phyloP scores from a whole-genome alignment of 2,888 invertebrate species.

The Monopis laevigella region DNA sequence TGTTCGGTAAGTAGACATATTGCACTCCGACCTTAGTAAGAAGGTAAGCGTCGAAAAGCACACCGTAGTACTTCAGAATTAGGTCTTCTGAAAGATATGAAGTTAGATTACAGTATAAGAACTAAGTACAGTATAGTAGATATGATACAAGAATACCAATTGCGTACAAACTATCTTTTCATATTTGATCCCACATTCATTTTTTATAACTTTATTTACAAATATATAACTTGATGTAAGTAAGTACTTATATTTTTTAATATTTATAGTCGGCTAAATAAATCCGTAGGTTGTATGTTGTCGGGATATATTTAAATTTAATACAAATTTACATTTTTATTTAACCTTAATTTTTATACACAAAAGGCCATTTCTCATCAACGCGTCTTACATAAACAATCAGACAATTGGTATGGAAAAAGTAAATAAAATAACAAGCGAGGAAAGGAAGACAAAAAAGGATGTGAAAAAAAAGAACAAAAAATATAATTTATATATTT shows the following conservation, averaged over 20 bases:
- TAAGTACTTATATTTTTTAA: slow-evolving; percentile 5
- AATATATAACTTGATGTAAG: slow-evolving; percentile 31
- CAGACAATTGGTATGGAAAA: slow-evolving; percentile 9
- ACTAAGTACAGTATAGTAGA: slow-evolving; percentile 58
- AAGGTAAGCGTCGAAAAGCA: slow-evolving; percentile 11
- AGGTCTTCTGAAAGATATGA: neutral
- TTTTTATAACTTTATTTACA: slow-evolving; percentile 60
- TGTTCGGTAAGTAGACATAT: too few relatives aligned
- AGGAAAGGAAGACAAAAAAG: slow-evolving; percentile 34
- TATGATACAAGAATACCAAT: slow-evolving; percentile 58
- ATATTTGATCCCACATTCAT: slow-evolving; percentile 64
- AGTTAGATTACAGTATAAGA: slow-evolving; percentile 46
- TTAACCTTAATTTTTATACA: neutral
- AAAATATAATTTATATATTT: slow-evolving; percentile 59
- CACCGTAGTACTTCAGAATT: neutral
- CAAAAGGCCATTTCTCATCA: slow-evolving; percentile 1
- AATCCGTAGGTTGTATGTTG: too few relatives aligned
- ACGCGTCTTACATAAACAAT: neutral
- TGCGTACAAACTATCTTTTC: slow-evolving; percentile 58
- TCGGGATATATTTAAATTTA: too few relatives aligned
- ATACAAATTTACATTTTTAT: too few relatives aligned
- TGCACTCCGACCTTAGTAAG: too few relatives aligned
- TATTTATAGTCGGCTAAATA: too few relatives aligned
- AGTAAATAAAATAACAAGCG: neutral
- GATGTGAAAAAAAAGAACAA: slow-evolving; percentile 49